Base-by-base conservation (phyloP, 2,797 vertebrate species). In the Paguma larvata region DNA sequence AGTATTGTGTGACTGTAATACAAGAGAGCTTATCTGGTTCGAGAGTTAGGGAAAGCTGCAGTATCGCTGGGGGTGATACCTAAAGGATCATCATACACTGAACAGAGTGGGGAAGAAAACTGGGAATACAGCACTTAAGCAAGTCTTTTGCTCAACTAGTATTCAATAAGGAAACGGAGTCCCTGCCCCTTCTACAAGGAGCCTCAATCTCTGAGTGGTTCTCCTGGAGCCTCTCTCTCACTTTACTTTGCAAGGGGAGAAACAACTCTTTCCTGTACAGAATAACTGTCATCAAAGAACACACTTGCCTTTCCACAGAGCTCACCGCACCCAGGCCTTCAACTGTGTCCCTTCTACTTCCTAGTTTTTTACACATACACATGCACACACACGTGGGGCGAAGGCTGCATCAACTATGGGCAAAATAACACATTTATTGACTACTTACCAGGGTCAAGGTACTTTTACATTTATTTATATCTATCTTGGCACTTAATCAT, bases 41-140 rank as follows among this genome's bases (percentile, higher is more conserved):
- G 48, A 63, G 5, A 11, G 13, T 72, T 51, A 63, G 51, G 30
- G 13, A 72, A 82, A 85, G 19, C 21, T n/a, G 15, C 21, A 38
- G 27, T 59, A 25, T 65, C 27, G 30, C 0, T 16, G 16, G 18
- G 25, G 4, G 3, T 27, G 46, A 10, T 51, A n/a, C 2, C 1
- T 34, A 15, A 51, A 32, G 14, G 13, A 30, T 10, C 25, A 25
- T 9, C 46, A 32, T 10, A 62, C 4, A 0, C 15, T 25, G 15
- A 59, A n/a, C 21, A 2, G 8, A 21, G 4, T 16, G 23, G 25
- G n/a, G 25, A 51, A 56, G 44, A 34, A 44, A 38, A 34, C 2
- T 51, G 15, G 12, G 2, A 48, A 56, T 18, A 23, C 1, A 14
- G 21, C 3, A 14, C 0, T 14, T 38, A 11, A 32, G 21, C 27